Percentiles rank a stretch among this genome's conserved stretches.
Evolutionary conservation across 2,797 vertebrate genomes (phyloP).

Genomic region (Sebastes hubbsi): DNA sequence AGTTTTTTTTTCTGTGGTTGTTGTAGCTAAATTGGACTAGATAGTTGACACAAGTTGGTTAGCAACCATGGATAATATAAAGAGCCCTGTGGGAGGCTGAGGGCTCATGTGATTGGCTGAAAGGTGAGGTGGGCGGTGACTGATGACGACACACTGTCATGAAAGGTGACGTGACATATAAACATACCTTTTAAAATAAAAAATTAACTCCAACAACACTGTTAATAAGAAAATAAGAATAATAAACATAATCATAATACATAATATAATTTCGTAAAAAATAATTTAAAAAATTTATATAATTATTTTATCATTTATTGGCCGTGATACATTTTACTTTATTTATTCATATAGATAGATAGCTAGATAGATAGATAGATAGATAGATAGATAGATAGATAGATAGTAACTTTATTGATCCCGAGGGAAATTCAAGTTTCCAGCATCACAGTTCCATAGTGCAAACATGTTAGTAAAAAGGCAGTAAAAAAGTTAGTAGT

Average conservation of each 20-base stretch:
- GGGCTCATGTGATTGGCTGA: not conserved
- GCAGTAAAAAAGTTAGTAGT: no score
- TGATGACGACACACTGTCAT: not conserved
- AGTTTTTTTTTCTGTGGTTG: not conserved
- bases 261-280: no score
- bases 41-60: not conserved
- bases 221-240: not conserved
- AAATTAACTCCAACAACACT: not conserved
- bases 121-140: not conserved
- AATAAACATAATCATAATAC: accelerated
- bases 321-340: not conserved
- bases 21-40: not conserved
- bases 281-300: not conserved
- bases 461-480: no score
- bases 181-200: not conserved
- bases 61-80: accelerated
- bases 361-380: no score
- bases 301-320: not conserved
- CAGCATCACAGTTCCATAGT: no score
- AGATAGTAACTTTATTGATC: no score
- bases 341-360: no score
- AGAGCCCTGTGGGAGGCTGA: not conserved
- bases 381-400: no score
- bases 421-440: no score
- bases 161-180: not conserved